Conservation (phyloP, 2,113 vertebrate species). For the Notothenia coriiceps region DNA sequence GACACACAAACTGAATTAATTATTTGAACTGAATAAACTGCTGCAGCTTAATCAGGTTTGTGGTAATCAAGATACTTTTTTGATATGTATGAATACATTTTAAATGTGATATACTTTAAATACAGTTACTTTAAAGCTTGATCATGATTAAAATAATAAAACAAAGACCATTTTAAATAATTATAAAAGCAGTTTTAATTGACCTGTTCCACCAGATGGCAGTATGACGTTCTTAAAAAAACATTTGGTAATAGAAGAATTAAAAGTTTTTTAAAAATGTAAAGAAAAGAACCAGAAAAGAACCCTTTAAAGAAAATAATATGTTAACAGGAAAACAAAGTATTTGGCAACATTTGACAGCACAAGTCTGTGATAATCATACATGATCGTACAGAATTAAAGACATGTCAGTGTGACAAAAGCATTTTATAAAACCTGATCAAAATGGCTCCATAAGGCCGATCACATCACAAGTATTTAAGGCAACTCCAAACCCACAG, state of each 20-base stretch:
- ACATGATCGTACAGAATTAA: not conserved
- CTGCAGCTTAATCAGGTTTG: no score
- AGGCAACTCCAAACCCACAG: conserved; percentile 29
- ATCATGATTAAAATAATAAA: not conserved
- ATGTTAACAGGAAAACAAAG: no score
- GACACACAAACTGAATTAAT: no score
- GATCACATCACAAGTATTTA: not conserved
- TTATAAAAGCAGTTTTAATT: conserved; percentile 27
- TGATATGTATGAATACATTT: not conserved
- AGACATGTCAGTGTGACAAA: not conserved
- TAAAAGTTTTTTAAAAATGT: not conserved
- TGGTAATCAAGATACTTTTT: no score
- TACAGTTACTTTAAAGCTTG: not conserved
- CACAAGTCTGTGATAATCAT: no score
- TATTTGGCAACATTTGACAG: no score
- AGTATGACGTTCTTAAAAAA: not conserved
- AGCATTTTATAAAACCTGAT: not conserved
- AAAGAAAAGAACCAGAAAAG: not conserved
- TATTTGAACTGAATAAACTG: no score
- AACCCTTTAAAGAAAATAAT: not conserved
- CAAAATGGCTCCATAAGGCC: not conserved
- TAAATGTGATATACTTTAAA: not conserved
- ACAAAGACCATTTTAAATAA: not conserved
- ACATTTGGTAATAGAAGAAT: not conserved
- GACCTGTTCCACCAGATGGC: conserved; percentile 17